phyloP scores from a whole-genome alignment of 2,797 vertebrate genomes.

The Enteromius afrohamiltoni region DNA sequence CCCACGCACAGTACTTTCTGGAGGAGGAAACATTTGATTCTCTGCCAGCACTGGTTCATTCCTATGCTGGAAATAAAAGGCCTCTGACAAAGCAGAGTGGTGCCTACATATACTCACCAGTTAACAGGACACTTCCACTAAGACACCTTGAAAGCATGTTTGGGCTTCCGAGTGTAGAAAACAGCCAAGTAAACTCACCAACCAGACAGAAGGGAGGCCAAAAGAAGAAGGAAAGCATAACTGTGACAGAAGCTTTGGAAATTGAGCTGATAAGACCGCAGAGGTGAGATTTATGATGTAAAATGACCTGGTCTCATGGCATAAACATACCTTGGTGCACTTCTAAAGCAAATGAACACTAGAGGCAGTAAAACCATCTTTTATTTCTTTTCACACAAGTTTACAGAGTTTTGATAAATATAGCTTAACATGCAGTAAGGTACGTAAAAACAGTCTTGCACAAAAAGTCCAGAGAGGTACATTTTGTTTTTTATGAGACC shows the following conservation, averaged over 20 bases:
- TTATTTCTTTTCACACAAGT: too few relatives aligned
- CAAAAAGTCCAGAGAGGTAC: too few relatives aligned
- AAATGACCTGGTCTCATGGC: too few relatives aligned
- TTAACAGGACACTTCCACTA: slow-evolving; percentile 90
- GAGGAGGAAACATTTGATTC: slow-evolving; percentile 89
- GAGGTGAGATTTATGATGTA: slow-evolving; percentile 62
- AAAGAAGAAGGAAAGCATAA: slow-evolving; percentile 76
- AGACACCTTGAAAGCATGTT: slow-evolving; percentile 87
- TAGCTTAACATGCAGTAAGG: too few relatives aligned
- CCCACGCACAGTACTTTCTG: slow-evolving; percentile 83
- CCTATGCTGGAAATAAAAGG: slow-evolving; percentile 84
- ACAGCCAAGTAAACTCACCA: slow-evolving; percentile 70
- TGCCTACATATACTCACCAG: slow-evolving; percentile 85
- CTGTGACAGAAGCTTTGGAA: slow-evolving; percentile 79
- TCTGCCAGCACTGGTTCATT: slow-evolving; percentile 85
- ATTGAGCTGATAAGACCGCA: slow-evolving; percentile 77
- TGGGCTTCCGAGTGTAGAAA: slow-evolving; percentile 72
- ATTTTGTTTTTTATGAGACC: too few relatives aligned
- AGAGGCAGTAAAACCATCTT: too few relatives aligned
- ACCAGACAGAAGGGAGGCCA: slow-evolving; percentile 72
- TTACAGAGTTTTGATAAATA: too few relatives aligned
- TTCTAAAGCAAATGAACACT: too few relatives aligned
- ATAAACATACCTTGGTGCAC: too few relatives aligned
- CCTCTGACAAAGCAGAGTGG: slow-evolving; percentile 83
- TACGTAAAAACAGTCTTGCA: too few relatives aligned